Evolutionary conservation across 2,113 vertebrate species (phyloP), one percentile per base, ranked within the genome.

Genomic region (Naja naja): DNA sequence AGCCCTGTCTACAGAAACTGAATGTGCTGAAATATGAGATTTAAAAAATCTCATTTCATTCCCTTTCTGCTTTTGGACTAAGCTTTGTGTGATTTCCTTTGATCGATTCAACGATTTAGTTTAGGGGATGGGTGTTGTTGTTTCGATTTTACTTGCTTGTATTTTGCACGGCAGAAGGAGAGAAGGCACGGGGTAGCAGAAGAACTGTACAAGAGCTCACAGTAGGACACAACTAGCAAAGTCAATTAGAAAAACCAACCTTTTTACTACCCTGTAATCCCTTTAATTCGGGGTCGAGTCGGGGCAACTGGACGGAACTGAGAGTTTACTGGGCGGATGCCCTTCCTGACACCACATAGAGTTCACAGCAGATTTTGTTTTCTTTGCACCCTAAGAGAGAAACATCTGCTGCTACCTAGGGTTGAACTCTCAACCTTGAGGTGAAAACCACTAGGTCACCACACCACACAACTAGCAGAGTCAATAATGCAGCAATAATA

Each of bases 1-100:
- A 95, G 95, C 0, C 39, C 91, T 91, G 95, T 30, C 96, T 96
- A 92, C 93, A 92, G 74, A 92, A 87, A 30, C 0, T 90, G 87
- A 0, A 0, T 43, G 9, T 10, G 55, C n/a, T 23, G 85, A 94
- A 95, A 94, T 7, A 9, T 69, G 91, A 95, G 92, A 95, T 49
- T 3, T 12, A 87, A 93, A 93, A 93, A 93, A 23, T 10, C 56
- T 92, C 56, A 89, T 88, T 0, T 0, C 87, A 53, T 81, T 60
- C 93, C 52, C 86, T 60, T 25, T 55, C 3, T 0, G 5, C 0
- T 69, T 58, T 45, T 30, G 43, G 69, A 30, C 18, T 34, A 8
- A 1, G 18, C 30, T 2, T 34, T 54, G 16, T 20, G 0, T 9
- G 6, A 34, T 34, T 89, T 20, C 49, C 53, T 43, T 54, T 39